phyloP scores from a whole-genome alignment of 1,140 invertebrate species.

The fruit fly (Drosophila melanogaster) region DNA sequence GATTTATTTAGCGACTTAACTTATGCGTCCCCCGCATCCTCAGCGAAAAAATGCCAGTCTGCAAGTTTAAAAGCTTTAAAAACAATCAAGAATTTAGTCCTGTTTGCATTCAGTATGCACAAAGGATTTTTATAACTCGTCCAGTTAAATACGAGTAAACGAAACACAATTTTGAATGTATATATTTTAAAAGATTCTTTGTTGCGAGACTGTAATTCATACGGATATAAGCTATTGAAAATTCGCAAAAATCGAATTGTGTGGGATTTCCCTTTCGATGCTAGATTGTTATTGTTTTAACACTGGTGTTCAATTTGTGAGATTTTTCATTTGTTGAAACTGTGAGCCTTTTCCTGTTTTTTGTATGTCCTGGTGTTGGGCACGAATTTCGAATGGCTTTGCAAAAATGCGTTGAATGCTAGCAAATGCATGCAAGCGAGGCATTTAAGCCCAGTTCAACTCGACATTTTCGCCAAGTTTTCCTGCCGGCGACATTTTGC shows the following conservation, averaged over 20 bases:
- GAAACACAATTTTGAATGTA: constrained; percentile 1
- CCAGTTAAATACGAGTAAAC: background rate
- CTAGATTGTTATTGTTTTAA: background rate
- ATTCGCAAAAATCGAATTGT: background rate
- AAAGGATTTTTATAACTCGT: constrained; percentile 26
- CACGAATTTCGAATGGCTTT: no score
- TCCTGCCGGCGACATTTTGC: constrained; percentile 28
- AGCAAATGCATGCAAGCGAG: no score
- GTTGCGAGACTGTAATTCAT: no score
- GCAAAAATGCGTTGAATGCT: no score
- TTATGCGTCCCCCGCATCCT: constrained; percentile 14
- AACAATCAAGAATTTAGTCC: constrained; percentile 30
- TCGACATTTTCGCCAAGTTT: constrained; percentile 23
- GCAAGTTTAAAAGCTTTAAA: constrained; percentile 24
- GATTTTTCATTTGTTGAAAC: background rate
- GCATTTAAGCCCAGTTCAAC: constrained; percentile 17
- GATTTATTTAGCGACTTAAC: constrained; percentile 41
- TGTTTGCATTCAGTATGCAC: constrained; percentile 21
- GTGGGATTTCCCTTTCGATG: background rate
- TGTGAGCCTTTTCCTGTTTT: background rate
- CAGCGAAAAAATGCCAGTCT: constrained; percentile 4
- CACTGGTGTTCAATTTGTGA: background rate
- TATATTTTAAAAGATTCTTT: constrained; percentile 2
- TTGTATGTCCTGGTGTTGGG: no score
- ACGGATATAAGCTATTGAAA: constrained; percentile 6